phyloP scores from a whole-genome alignment of 2,888 invertebrate genomes.

The Hirtodrosophila histrioides region DNA sequence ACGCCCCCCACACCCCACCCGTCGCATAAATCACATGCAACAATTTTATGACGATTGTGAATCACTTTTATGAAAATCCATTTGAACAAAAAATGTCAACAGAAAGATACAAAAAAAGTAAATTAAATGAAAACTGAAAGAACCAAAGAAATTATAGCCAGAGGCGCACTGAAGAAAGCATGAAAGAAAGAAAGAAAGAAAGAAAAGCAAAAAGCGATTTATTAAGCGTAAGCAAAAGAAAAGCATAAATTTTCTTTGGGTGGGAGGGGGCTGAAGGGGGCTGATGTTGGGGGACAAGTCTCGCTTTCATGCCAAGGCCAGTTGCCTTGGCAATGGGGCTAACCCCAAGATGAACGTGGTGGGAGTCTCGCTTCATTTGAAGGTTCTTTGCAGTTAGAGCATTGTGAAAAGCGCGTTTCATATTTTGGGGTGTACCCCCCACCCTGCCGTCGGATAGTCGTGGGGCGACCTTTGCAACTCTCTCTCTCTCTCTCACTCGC shows the following conservation, averaged over 20 bases:
- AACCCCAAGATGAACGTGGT: constrained; percentile 38
- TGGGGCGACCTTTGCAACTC: constrained; percentile 29
- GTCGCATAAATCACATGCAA: constrained; percentile 33
- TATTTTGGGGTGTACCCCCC: constrained; percentile 25
- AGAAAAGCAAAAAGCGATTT: constrained; percentile 37
- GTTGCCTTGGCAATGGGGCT: constrained; percentile 59
- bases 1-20: constrained; percentile 15
- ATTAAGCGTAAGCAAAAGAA: constrained; percentile 51
- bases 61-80: constrained; percentile 48
- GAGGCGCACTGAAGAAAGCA: constrained; percentile 4
- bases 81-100: constrained; percentile 34
- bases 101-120: constrained; percentile 20
- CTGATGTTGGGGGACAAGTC: background rate
- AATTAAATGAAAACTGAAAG: constrained; percentile 20
- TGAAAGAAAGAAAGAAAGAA: no score
- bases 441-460: constrained; percentile 11
- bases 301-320: constrained; percentile 20
- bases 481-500: constrained; percentile 4
- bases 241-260: constrained; percentile 51
- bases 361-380: constrained; percentile 27
- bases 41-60: constrained; percentile 45
- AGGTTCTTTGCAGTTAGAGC: constrained; percentile 27
- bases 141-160: constrained; percentile 16
- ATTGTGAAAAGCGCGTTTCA: constrained; percentile 9
- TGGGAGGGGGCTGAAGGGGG: background rate